Conservation (phyloP, 2,888 invertebrate species). For the Omphaloscelis lunosa region DNA sequence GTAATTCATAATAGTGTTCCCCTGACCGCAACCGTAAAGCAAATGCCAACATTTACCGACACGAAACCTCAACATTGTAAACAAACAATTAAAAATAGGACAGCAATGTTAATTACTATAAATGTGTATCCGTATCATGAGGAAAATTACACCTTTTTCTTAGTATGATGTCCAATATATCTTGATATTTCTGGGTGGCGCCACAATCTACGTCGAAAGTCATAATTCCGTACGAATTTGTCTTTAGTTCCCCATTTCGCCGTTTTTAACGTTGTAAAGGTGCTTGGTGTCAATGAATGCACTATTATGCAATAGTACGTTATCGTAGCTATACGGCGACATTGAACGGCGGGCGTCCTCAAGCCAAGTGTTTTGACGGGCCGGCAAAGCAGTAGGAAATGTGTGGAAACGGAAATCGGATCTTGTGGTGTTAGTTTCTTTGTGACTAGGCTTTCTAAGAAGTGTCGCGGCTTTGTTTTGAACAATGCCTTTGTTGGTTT, state of each 20-base stretch:
- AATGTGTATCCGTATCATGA: constrained; percentile 42
- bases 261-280: neutral
- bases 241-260: neutral
- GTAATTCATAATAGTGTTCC: constrained; percentile 13
- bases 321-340: constrained; percentile 24
- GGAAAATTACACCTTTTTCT: constrained; percentile 51
- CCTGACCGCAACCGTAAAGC: constrained; percentile 34
- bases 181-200: constrained; percentile 10
- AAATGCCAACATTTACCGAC: constrained; percentile 63
- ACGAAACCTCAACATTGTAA: constrained; percentile 78
- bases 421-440: neutral
- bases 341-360: constrained; percentile 13
- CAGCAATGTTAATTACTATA: constrained; percentile 36
- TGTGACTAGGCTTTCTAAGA: constrained; percentile 3
- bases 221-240: neutral
- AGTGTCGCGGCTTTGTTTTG: neutral
- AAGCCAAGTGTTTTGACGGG: constrained; percentile 10
- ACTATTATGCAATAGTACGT: constrained; percentile 18
- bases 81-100: constrained; percentile 49
- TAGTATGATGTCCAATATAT: neutral
- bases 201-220: neutral
- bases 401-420: constrained; percentile 26
- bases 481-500: neutral
- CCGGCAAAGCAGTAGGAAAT: constrained; percentile 25
- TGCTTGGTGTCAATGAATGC: constrained; percentile 23